phyloP scores from a whole-genome alignment of 2,888 invertebrate species.

The Pseudolycoriella hygida region DNA sequence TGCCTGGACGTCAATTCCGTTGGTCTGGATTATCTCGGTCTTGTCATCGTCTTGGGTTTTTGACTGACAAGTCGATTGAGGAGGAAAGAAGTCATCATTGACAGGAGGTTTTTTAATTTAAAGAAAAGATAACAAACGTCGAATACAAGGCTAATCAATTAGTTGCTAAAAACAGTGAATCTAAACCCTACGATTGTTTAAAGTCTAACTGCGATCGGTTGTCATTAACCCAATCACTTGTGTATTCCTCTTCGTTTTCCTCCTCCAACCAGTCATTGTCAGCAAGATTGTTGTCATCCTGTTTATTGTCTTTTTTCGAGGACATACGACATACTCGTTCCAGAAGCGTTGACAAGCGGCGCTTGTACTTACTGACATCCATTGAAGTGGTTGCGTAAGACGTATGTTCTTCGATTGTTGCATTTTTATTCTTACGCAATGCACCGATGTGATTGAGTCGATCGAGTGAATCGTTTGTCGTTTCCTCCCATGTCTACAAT shows the following conservation, averaged over 20 bases:
- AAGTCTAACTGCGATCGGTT: too few relatives aligned
- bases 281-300: not conserved
- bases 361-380: slow-evolving; percentile 22
- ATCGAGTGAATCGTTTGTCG: slow-evolving; percentile 25
- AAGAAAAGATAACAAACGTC: too few relatives aligned
- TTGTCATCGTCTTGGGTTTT: too few relatives aligned
- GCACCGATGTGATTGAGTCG: slow-evolving; percentile 26
- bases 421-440: slow-evolving; percentile 18
- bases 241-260: not conserved
- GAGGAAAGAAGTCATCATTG: too few relatives aligned
- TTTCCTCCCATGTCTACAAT: slow-evolving; percentile 26
- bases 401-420: slow-evolving; percentile 10
- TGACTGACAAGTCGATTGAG: too few relatives aligned
- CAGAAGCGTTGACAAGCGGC: slow-evolving; percentile 22
- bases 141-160: too few relatives aligned
- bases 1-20: too few relatives aligned
- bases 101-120: too few relatives aligned
- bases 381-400: slow-evolving; percentile 15
- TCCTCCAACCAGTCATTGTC: not conserved
- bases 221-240: too few relatives aligned
- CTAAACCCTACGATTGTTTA: too few relatives aligned
- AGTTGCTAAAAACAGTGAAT: too few relatives aligned
- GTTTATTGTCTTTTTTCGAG: slow-evolving; percentile 4
- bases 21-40: too few relatives aligned
- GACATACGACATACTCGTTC: slow-evolving; percentile 23